A percentile compares a stretch with the other conserved stretches of the same genome.
phyloP scores from a whole-genome alignment of 2,113 vertebrate species.

The Pygathrix nemaeus region DNA sequence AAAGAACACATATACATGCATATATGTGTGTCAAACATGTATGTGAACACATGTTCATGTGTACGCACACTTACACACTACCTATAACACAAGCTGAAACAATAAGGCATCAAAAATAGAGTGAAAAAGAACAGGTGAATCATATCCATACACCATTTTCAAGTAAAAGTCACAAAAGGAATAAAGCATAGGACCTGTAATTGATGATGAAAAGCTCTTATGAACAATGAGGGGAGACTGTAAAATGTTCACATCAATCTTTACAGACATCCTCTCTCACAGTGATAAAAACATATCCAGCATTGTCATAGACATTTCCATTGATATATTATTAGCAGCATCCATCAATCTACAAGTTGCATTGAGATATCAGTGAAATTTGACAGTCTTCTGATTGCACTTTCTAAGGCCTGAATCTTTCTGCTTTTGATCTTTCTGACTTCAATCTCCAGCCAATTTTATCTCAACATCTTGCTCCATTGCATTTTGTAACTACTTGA shows the following conservation, averaged over 20 bases:
- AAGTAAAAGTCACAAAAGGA: slow-evolving; percentile 27
- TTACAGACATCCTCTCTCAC: slow-evolving; percentile 24
- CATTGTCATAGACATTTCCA: not conserved
- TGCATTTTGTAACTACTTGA: slow-evolving; percentile 10
- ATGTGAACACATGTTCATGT: not conserved
- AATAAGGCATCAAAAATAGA: not conserved
- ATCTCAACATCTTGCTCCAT: not conserved
- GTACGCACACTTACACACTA: not conserved
- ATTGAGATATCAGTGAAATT: slow-evolving; percentile 30
- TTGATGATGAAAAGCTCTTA: slow-evolving; percentile 26
- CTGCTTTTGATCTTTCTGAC: not conserved
- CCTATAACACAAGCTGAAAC: not conserved
- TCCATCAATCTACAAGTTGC: not conserved
- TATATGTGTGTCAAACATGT: not conserved
- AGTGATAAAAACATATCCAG: slow-evolving; percentile 15
- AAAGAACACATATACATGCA: not conserved
- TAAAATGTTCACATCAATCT: slow-evolving; percentile 38
- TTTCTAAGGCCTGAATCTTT: not conserved
- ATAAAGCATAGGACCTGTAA: not conserved
- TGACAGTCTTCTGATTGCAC: slow-evolving; percentile 35
- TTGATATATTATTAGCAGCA: slow-evolving; percentile 8
- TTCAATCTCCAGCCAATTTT: slow-evolving; percentile 23
- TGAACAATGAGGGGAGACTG: not conserved
- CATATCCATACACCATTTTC: not conserved
- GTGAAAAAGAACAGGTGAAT: not conserved